Conservation (phyloP, 2,797 vertebrate genomes). For the Mormyrus hasselquistii region DNA sequence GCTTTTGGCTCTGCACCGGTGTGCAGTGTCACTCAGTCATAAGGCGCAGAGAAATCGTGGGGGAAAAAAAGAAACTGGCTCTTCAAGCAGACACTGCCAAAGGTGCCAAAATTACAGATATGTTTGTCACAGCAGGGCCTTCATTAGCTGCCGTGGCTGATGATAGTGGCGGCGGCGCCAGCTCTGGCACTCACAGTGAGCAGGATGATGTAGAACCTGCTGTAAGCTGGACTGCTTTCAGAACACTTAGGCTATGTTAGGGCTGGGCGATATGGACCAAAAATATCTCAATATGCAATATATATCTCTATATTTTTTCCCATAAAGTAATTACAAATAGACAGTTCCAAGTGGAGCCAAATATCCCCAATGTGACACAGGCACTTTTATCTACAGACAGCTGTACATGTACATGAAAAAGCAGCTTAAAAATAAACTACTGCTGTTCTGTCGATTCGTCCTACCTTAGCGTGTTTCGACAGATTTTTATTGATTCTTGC, state of each 20-base stretch:
- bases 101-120: not conserved
- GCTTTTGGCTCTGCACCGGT: not conserved
- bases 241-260: not conserved
- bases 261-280: not conserved
- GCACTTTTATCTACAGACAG: not conserved
- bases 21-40: not conserved
- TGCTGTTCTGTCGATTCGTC: not conserved
- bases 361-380: not conserved
- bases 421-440: not conserved
- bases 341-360: not conserved
- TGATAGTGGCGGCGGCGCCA: not conserved
- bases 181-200: not conserved
- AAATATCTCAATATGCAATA: not conserved
- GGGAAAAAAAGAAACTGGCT: not conserved
- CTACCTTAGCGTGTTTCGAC: not conserved
- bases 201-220: not conserved
- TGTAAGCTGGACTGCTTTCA: not conserved
- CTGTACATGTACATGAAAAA: not conserved
- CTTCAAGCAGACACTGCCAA: not conserved
- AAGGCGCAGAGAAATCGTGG: not conserved
- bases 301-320: not conserved
- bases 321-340: not conserved
- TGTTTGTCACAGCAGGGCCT: not conserved
- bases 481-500: not conserved
- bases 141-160: not conserved